A percentile compares a stretch with the other conserved stretches of the same genome.
Evolutionary conservation across 1,140 invertebrate genomes (phyloP).

Genomic region (Drosophila kurseongensis): DNA sequence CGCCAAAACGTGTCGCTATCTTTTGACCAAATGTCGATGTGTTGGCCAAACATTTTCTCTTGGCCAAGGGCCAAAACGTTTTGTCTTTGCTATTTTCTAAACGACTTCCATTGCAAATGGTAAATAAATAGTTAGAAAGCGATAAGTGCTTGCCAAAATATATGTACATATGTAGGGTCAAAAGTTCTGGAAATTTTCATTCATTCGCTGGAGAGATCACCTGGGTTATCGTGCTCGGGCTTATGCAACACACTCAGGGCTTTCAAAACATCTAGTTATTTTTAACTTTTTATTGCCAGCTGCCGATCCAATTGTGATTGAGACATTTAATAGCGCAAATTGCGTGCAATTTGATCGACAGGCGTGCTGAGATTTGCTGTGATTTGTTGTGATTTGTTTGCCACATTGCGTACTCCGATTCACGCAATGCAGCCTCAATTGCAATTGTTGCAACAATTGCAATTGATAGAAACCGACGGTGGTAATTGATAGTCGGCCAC

Average conservation of each 20-base stretch:
- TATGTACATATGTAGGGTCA: background rate
- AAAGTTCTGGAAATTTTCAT: background rate
- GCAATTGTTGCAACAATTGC: slow-evolving; percentile 45
- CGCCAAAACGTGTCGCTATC: slow-evolving; percentile 43
- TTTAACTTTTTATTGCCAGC: slow-evolving; percentile 13
- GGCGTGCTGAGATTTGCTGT: slow-evolving; percentile 46
- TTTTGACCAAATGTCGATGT: slow-evolving; percentile 30
- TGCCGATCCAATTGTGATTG: slow-evolving; percentile 43
- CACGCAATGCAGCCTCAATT: slow-evolving; percentile 52
- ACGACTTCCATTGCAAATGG: slow-evolving; percentile 20
- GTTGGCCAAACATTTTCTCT: slow-evolving; percentile 36
- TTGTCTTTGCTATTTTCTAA: slow-evolving; percentile 5
- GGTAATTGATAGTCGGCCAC: slow-evolving; percentile 47
- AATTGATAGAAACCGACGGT: slow-evolving; percentile 12
- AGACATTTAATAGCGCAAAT: slow-evolving; percentile 53
- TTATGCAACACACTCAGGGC: slow-evolving; percentile 27
- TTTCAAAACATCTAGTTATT: slow-evolving; percentile 16
- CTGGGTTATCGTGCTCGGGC: slow-evolving; percentile 30
- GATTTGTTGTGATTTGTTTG: slow-evolving; percentile 77
- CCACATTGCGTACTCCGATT: slow-evolving; percentile 55
- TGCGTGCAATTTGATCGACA: slow-evolving; percentile 68
- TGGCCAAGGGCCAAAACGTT: slow-evolving; percentile 37
- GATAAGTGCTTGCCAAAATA: background rate
- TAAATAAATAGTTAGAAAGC: slow-evolving; percentile 3
- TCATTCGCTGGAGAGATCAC: slow-evolving; percentile 11